A percentile compares a stretch with the other conserved stretches of the same genome.
These are phyloP conservation scores for Drosophila bocqueti DNA, from an alignment of 1,140 invertebrate genomes.

Conservation along the genomic window DNA sequence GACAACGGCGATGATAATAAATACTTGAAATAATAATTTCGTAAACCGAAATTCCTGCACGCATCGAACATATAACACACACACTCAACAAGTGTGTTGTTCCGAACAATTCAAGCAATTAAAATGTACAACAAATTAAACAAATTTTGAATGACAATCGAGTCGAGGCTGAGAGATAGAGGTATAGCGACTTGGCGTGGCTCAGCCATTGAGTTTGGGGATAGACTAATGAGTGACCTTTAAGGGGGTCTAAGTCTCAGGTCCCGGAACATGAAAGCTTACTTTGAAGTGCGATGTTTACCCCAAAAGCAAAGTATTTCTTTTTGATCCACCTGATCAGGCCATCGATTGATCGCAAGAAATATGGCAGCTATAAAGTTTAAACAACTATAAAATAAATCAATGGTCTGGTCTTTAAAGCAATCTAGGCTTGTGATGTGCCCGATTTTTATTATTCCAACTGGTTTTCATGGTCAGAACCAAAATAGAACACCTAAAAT, in stretches of 20 bases:
- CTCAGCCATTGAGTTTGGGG: slow-evolving; percentile 7
- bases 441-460: slow-evolving; percentile 5
- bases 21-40: slow-evolving; percentile 58
- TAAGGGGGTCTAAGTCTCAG: slow-evolving; percentile 1
- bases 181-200: slow-evolving; percentile 22
- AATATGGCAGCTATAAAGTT: slow-evolving; percentile 23
- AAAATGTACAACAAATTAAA: slow-evolving; percentile 76
- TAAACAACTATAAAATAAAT: slow-evolving; percentile 19
- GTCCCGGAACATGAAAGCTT: not conserved
- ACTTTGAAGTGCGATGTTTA: not conserved
- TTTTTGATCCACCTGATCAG: not conserved
- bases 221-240: slow-evolving; percentile 43
- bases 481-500: slow-evolving; percentile 13
- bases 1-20: slow-evolving; percentile 51
- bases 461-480: slow-evolving; percentile 12
- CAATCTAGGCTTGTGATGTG: not conserved
- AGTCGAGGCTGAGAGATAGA: slow-evolving; percentile 42
- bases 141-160: slow-evolving; percentile 73
- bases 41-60: slow-evolving; percentile 72
- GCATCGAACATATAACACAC: slow-evolving; percentile 37
- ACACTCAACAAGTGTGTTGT: slow-evolving; percentile 33
- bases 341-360: not conserved
- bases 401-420: slow-evolving; percentile 1
- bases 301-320: not conserved
- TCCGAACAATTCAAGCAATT: slow-evolving; percentile 65